These are phyloP conservation scores for Ichneumoninae sp. DNA, from an alignment of 2,888 invertebrate species.

Conservation along the genomic window DNA sequence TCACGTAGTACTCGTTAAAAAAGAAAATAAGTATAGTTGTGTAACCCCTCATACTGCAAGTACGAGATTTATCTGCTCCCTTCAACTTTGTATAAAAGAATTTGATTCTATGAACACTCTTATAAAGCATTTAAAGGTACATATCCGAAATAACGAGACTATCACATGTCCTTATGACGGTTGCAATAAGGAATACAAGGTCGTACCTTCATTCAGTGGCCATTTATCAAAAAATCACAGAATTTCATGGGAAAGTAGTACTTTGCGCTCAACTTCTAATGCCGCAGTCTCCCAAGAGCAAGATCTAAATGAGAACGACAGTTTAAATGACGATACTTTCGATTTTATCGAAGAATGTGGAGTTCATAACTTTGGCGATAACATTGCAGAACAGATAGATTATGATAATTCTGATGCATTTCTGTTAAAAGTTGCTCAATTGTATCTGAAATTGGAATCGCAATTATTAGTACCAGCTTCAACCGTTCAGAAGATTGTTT, in stretches of 20 bases:
- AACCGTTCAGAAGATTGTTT: conserved; percentile 67
- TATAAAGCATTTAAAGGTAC: conserved; percentile 62
- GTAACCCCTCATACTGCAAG: background rate
- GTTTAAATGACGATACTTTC: background rate
- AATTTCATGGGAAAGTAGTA: background rate
- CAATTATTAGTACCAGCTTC: conserved; percentile 66
- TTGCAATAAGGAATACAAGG: conserved; percentile 56
- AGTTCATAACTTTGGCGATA: conserved; percentile 2
- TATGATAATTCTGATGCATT: conserved; percentile 26
- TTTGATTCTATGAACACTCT: conserved; percentile 28
- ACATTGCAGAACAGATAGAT: background rate
- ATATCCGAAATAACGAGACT: conserved; percentile 48
- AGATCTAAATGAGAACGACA: background rate
- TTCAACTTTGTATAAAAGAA: conserved; percentile 44
- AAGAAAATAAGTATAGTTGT: background rate
- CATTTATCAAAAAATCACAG: conserved; percentile 63
- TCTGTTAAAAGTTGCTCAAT: conserved; percentile 49
- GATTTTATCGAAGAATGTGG: background rate
- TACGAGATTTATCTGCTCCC: conserved; percentile 34
- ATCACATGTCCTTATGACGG: conserved; percentile 54
- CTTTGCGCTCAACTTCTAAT: background rate
- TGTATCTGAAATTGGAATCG: conserved; percentile 70
- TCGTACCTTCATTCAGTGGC: conserved; percentile 61
- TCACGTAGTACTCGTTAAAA: background rate
- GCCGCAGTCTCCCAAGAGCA: background rate